Conservation (phyloP, 2,888 invertebrate genomes). For the Scaptomyza reducta region DNA sequence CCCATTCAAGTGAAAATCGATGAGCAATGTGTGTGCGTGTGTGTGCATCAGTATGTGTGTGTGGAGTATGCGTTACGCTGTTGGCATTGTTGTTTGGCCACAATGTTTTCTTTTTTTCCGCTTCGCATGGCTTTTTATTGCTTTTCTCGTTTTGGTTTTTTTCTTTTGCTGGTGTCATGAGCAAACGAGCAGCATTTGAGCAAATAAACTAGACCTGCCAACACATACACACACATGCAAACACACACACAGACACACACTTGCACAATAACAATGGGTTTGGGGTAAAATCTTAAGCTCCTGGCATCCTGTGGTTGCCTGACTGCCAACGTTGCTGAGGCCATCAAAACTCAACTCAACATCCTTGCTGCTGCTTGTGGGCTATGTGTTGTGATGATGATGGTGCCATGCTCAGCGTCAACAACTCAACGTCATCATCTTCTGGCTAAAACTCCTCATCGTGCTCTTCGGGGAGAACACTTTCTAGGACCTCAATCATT, state of each 20-base stretch:
- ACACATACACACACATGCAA: slow-evolving; percentile 24
- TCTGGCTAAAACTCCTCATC: slow-evolving; percentile 17
- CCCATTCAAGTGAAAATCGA: slow-evolving; percentile 74
- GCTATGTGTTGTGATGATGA: neutral
- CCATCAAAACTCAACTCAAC: slow-evolving; percentile 50
- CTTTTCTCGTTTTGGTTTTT: slow-evolving; percentile 50
- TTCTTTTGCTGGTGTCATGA: slow-evolving; percentile 71
- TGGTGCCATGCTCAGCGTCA: slow-evolving; percentile 46
- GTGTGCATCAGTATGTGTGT: slow-evolving; percentile 12
- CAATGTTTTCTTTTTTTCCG: slow-evolving; percentile 78
- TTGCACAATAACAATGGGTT: slow-evolving; percentile 32
- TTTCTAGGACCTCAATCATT: slow-evolving; percentile 60
- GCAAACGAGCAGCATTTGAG: slow-evolving; percentile 75
- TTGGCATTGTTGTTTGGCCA: slow-evolving; percentile 71
- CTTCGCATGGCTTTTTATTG: slow-evolving; percentile 73
- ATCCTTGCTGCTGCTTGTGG: slow-evolving; percentile 10
- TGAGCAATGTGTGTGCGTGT: slow-evolving; percentile 39
- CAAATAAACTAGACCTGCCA: slow-evolving; percentile 74
- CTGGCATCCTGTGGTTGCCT: slow-evolving; percentile 54
- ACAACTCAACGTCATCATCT: slow-evolving; percentile 54
- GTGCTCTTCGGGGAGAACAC: slow-evolving; percentile 5
- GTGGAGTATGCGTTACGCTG: slow-evolving; percentile 53
- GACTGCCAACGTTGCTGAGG: slow-evolving; percentile 23
- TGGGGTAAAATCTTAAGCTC: slow-evolving; percentile 44
- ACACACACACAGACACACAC: slow-evolving; percentile 7